Conservation (phyloP, 2,113 vertebrate genomes). For the Atlantisia rogersi region DNA sequence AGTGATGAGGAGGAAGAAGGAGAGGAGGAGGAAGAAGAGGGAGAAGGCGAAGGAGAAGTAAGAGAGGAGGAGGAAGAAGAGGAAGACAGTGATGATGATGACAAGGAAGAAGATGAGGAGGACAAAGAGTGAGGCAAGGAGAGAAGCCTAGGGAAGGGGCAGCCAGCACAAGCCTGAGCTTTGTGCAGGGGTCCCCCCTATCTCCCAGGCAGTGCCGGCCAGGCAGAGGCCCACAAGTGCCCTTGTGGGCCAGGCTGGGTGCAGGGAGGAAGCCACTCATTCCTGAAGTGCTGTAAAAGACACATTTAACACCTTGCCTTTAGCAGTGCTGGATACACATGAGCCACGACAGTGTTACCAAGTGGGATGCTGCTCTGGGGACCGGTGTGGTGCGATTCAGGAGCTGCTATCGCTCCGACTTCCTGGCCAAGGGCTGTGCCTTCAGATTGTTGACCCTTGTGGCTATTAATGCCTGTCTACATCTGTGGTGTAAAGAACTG, state of each 20-base stretch:
- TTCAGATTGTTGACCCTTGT: neutral
- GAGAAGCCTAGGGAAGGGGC: neutral
- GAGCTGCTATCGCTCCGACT: neutral
- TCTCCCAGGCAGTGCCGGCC: too few species aligned
- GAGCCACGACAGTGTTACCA: neutral
- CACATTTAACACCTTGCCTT: neutral
- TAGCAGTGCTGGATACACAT: fast-evolving
- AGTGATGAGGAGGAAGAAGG: neutral
- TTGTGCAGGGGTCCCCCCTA: too few species aligned
- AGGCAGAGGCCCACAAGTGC: fast-evolving
- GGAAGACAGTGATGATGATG: neutral
- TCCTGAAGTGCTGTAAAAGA: neutral
- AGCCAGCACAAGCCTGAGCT: neutral
- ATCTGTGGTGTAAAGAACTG: neutral
- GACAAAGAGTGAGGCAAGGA: neutral
- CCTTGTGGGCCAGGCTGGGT: fast-evolving
- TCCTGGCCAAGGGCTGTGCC: neutral
- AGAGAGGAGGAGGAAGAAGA: neutral
- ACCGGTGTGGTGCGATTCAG: neutral
- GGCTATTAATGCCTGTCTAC: neutral
- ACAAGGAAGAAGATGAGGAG: neutral
- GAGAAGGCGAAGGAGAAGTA: too few species aligned
- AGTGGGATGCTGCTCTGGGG: fast-evolving
- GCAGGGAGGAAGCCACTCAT: neutral
- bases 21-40: too few species aligned